These are phyloP conservation scores for Scaptomyza reducta DNA, from an alignment of 2,888 invertebrate genomes.

Conservation along the genomic window DNA sequence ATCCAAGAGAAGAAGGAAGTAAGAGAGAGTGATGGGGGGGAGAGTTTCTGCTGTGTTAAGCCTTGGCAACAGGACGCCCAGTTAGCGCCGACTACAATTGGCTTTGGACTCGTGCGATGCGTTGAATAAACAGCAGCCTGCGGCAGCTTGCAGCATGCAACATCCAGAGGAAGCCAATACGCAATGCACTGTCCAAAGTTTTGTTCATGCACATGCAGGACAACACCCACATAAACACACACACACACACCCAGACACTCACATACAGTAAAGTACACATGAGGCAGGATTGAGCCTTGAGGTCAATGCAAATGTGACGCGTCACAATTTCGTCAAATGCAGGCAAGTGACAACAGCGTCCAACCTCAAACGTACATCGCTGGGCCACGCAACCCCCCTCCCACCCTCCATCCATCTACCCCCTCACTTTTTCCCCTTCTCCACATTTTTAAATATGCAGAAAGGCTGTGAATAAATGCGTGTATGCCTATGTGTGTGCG, in stretches of 20 bases:
- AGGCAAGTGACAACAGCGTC: conserved; percentile 50
- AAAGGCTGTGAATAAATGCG: conserved; percentile 26
- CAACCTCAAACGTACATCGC: conserved; percentile 9
- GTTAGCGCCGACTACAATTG: conserved; percentile 30
- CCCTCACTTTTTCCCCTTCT: no score
- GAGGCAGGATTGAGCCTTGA: conserved; percentile 58
- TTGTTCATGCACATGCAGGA: conserved; percentile 23
- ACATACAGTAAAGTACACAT: conserved; percentile 8
- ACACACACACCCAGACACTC: neutral
- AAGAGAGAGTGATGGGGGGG: neutral
- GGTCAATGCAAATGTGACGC: conserved; percentile 63
- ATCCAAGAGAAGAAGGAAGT: neutral
- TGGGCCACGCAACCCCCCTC: neutral
- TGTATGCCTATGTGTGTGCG: conserved; percentile 16
- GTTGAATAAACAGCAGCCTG: conserved; percentile 38
- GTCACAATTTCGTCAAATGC: conserved; percentile 70
- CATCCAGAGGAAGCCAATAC: conserved; percentile 42
- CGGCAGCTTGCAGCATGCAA: conserved; percentile 21
- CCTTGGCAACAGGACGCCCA: neutral
- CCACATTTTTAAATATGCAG: conserved; percentile 37
- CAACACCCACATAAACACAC: conserved; percentile 1
- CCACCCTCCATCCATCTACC: neutral
- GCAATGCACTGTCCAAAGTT: conserved; percentile 42
- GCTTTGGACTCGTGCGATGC: conserved; percentile 31
- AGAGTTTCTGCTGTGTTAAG: neutral